Base-by-base conservation (phyloP, 2,888 invertebrate species). In the Camptogramma bilineatum region DNA sequence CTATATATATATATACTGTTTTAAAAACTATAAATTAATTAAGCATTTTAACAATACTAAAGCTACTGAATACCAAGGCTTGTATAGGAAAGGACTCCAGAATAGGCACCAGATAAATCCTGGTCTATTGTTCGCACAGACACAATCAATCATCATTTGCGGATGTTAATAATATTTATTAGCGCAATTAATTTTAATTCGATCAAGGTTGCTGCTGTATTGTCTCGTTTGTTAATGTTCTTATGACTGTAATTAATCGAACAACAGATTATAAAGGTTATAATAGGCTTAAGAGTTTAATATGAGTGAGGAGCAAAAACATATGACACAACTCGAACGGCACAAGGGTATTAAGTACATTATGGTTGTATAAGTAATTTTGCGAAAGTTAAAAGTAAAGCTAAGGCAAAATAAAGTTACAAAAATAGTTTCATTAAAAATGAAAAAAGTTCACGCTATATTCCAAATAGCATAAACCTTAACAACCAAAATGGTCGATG, bases 61-160 rank as follows among this genome's bases (percentile, higher is more conserved):
- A 17, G 3, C 10, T 21, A 24, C 50, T 42, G 50, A 50, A 50
- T 50, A 44, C 31, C 24, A 18, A 59, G 24, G 10, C 31, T 48
- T 53, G 58, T 60, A 57, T 52, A 28, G 13, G 16, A n/a, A 52
- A 8, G 10, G 18, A 62, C 34, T 53, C 61, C 63, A 58, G 47
- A 55, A 42, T 66, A 50, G 19, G 21, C 9, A 48, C 28, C 17
- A 48, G 61, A 34, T 54, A 60, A 48, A 47, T 53, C 50, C 52
- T 57, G 57, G 52, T 63, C 74, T 71, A 80, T 79, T 81, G 82
- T 81, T 77, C 64, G 66, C 51, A 48, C 58, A 59, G 79, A 72
- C 74, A 76, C 85, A 75, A 91, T 91, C 91, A 83, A 91, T 91
- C 91, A 91, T 28, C 83, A 85, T 86, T 90, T 88, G 86, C 91